Evolutionary conservation across 2,797 vertebrate genomes (phyloP).

Genomic region (Pipistrellus pygmaeus): DNA sequence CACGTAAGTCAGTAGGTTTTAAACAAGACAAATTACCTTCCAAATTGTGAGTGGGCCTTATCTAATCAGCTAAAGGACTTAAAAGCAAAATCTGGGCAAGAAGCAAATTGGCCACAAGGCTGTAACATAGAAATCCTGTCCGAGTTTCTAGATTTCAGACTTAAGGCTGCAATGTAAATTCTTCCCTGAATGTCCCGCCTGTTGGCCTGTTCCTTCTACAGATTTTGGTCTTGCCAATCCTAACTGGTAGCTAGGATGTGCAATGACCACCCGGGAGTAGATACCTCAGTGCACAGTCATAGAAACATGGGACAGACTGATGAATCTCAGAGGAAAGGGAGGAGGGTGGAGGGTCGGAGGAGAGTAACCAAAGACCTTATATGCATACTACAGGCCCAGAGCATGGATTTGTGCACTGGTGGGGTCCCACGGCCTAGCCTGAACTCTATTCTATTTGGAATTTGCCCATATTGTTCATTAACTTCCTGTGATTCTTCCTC

Average conservation of each 20-base stretch:
- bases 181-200: background rate
- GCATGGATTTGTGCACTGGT: too few relatives aligned
- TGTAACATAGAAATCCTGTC: background rate
- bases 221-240: too few relatives aligned
- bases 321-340: too few relatives aligned
- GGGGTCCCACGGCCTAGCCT: too few relatives aligned
- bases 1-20: background rate
- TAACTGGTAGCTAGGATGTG: too few relatives aligned
- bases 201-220: background rate
- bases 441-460: background rate
- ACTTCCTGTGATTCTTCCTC: conserved; percentile 17
- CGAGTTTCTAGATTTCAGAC: background rate
- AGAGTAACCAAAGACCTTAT: too few relatives aligned
- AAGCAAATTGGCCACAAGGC: background rate
- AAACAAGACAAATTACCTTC: background rate
- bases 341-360: too few relatives aligned
- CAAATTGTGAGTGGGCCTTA: background rate
- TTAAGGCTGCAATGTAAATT: background rate
- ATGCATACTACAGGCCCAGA: too few relatives aligned
- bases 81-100: background rate
- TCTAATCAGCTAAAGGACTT: background rate
- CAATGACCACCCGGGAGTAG: too few relatives aligned
- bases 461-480: background rate
- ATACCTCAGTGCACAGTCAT: too few relatives aligned
- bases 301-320: too few relatives aligned